These are phyloP conservation scores for Ochropleura plecta DNA, from an alignment of 2,888 invertebrate species.

Conservation along the genomic window DNA sequence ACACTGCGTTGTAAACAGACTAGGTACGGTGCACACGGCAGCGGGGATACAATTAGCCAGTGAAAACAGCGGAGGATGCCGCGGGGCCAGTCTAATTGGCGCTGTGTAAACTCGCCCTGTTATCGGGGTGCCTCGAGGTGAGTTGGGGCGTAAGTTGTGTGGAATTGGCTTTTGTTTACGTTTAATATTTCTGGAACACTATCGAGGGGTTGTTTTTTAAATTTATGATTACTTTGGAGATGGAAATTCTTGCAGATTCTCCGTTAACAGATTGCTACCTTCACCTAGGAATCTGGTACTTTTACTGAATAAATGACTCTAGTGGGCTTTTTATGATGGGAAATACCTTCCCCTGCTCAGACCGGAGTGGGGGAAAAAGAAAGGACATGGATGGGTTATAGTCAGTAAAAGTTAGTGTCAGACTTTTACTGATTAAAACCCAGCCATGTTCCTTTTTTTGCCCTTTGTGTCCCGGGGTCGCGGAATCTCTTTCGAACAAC, in stretches of 20 bases:
- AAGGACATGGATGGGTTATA: no score
- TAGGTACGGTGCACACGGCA: slow-evolving; percentile 62
- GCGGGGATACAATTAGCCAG: slow-evolving; percentile 82
- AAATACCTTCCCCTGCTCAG: no score
- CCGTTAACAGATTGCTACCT: no score
- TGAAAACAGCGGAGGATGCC: slow-evolving; percentile 81
- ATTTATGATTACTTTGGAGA: background rate
- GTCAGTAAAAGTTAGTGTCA: no score
- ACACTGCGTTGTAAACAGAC: slow-evolving; percentile 58
- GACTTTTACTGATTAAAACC: no score
- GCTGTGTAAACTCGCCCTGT: slow-evolving; percentile 88
- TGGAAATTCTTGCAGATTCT: no score
- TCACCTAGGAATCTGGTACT: background rate
- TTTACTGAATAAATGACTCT: no score
- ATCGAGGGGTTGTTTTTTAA: background rate
- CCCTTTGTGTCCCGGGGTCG: no score
- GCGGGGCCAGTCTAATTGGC: slow-evolving; percentile 87
- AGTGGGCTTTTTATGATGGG: no score
- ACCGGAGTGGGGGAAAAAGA: no score
- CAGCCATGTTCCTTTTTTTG: no score
- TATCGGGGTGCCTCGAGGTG: slow-evolving; percentile 84
- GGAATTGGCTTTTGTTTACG: slow-evolving; percentile 48
- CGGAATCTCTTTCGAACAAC: no score
- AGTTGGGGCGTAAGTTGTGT: slow-evolving; percentile 15
- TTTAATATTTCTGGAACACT: background rate